Conservation (phyloP, 1,140 invertebrate genomes). For the Heliconius hewitsoni region DNA sequence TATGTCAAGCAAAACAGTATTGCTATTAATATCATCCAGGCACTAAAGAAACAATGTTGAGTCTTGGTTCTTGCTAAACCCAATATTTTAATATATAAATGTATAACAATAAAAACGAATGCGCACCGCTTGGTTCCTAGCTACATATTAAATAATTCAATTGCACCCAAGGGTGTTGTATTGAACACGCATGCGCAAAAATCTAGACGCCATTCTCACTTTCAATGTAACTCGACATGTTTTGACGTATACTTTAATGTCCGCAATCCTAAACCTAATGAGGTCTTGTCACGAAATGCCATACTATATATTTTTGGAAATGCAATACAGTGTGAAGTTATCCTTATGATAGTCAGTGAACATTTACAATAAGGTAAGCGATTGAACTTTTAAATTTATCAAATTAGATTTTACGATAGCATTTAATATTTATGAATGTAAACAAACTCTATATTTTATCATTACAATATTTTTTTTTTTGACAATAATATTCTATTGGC, state of each 20-base stretch:
- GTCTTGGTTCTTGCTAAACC: background rate
- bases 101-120: constrained; percentile 5
- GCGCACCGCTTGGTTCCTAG: background rate
- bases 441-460: constrained; percentile 6
- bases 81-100: background rate
- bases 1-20: background rate
- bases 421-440: constrained; percentile 10
- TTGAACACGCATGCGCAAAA: constrained; percentile 71
- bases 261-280: constrained; percentile 59
- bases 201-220: constrained; percentile 72
- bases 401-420: constrained; percentile 2
- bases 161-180: constrained; percentile 46
- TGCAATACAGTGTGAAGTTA: constrained; percentile 59
- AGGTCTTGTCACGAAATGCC: constrained; percentile 77
- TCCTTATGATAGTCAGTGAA: constrained; percentile 75
- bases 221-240: constrained; percentile 67
- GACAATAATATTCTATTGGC: background rate
- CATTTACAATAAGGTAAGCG: constrained; percentile 53
- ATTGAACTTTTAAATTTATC: constrained; percentile 21
- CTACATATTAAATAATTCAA: constrained; percentile 44
- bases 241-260: constrained; percentile 72
- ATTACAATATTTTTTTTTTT: background rate
- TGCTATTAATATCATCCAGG: constrained; percentile 26
- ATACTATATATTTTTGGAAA: constrained; percentile 58
- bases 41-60: background rate